phyloP scores from a whole-genome alignment of 2,888 invertebrate species.

The Electrophaes corylata region DNA sequence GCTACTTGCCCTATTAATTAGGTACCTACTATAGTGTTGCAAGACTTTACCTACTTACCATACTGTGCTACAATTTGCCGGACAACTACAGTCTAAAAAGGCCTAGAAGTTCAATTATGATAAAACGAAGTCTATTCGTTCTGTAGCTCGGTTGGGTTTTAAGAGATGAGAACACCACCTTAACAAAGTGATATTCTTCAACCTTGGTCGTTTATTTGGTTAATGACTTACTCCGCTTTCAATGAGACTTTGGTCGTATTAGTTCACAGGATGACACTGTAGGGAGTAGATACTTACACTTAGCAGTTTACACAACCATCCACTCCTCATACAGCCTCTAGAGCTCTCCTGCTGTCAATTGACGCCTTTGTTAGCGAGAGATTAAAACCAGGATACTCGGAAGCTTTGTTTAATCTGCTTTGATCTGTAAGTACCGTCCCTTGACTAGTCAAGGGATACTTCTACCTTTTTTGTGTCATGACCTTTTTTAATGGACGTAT shows the following conservation, averaged over 20 bases:
- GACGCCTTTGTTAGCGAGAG: not conserved
- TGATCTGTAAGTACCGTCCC: constrained; percentile 3
- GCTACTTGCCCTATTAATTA: no score
- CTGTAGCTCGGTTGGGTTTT: not conserved
- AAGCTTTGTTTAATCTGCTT: constrained; percentile 11
- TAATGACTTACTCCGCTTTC: not conserved
- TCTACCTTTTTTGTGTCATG: not conserved
- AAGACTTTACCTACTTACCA: no score
- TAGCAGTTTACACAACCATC: not conserved
- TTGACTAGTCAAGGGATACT: not conserved
- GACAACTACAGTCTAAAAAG: no score
- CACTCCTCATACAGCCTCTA: not conserved
- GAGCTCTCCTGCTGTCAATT: not conserved
- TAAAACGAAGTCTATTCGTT: no score
- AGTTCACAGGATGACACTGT: no score
- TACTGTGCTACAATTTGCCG: no score
- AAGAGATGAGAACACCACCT: not conserved
- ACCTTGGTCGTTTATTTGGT: not conserved
- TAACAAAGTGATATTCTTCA: not conserved
- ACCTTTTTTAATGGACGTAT: no score
- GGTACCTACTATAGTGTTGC: no score
- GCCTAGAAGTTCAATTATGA: no score
- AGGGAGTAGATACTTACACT: not conserved
- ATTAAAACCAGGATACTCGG: constrained; percentile 1
- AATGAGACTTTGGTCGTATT: no score